Base-by-base conservation (phyloP, 1,140 invertebrate genomes). In the Doryteuthis pealeii region DNA sequence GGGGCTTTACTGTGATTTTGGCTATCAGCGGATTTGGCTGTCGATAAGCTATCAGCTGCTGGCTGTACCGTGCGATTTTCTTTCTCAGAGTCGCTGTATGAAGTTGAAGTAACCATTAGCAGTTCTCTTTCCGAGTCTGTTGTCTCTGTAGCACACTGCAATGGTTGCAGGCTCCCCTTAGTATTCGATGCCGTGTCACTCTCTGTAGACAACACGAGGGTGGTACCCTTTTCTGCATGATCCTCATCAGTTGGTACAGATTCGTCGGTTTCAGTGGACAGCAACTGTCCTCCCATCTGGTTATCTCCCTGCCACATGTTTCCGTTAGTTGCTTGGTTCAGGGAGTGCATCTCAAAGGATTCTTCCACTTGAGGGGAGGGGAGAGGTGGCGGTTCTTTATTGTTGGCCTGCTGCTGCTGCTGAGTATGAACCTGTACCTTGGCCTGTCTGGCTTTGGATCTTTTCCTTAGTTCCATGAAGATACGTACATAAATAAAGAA, bases 401-500 rank as follows among this genome's bases (percentile, higher is more conserved):
- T 22, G 22, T 68, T 68, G 22, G 4, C 15, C 35, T 3, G 35
- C 35, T 40, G 35, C 26, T 15, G 10, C 10, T n/a, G 26, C 32
- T 31, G 32, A 28, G 30, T 49, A 6, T 71, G 70, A 49, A 43
- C 30, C 40, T 45, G 30, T 12, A 30, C 75, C 67, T 76, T 76
- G 54, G 76, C 75, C 40, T 80, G 78, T 58, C 80, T 72, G 49
- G 76, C 75, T 66, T 76, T 75, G 65, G 79, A 78, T 28, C 82
- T 77, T 78, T 83, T 78, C 62, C 78, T 74, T 30, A 89, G 78
- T 33, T 85, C 95, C 73, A 93, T 92, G 89, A 98, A 98, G 80
- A 99, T 98, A 77, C 94, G 91, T 91, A 95, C 96, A 89, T 99
- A 98, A 89, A 99, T 95, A 90, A 98, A 97, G 70, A 97, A 90